A percentile compares a stretch with the other conserved stretches of the same genome.
Evolutionary conservation across 2,113 vertebrate species (phyloP).

Genomic region (Tichodroma muraria): DNA sequence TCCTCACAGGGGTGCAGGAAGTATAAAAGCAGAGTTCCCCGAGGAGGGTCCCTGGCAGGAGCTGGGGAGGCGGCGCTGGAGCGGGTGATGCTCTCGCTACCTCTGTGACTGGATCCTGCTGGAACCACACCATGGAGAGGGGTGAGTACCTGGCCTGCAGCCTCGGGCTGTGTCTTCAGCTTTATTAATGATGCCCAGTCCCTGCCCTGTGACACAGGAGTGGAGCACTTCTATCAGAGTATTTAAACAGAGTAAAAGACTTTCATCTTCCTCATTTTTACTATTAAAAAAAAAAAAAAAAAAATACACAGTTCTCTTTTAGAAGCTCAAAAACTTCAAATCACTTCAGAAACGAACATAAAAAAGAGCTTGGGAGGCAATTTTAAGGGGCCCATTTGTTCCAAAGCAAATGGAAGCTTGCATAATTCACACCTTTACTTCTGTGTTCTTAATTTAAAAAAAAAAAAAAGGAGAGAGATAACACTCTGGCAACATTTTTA

Average conservation of each 20-base stretch:
- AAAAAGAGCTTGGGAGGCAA: neutral
- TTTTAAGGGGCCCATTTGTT: neutral
- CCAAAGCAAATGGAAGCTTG: neutral
- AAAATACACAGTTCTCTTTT: neutral
- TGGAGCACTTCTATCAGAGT: neutral
- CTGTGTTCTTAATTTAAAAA: neutral
- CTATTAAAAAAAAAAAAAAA: neutral
- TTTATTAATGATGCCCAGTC: neutral
- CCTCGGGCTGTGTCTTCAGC: neutral
- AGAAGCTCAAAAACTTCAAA: neutral
- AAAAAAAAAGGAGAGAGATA: neutral
- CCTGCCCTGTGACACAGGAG: neutral
- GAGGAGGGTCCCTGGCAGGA: neutral
- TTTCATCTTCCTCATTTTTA: neutral
- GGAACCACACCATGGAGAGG: conserved; percentile 17
- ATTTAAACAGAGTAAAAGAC: neutral
- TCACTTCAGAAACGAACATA: neutral
- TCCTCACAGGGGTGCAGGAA: neutral
- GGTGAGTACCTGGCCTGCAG: conserved; percentile 43
- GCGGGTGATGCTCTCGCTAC: neutral
- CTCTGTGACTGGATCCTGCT: neutral
- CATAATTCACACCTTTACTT: neutral
- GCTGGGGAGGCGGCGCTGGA: neutral
- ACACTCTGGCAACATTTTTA: neutral
- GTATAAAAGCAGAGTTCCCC: conserved; percentile 28